Evolutionary conservation across 2,797 vertebrate genomes (phyloP).

Genomic region (Threskiornis aethiopicus): DNA sequence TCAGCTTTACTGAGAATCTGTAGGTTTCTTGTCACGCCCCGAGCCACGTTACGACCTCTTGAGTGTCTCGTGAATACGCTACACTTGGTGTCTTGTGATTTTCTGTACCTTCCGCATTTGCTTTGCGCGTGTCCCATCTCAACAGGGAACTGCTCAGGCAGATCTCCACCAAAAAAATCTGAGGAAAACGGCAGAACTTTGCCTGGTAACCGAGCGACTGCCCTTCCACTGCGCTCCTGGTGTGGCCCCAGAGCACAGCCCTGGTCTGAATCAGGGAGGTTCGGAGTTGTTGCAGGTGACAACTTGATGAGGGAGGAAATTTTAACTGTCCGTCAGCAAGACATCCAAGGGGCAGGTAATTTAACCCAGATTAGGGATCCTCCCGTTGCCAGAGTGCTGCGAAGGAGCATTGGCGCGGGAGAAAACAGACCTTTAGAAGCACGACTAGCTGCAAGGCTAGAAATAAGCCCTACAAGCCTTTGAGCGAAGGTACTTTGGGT

Average conservation of each 20-base stretch:
- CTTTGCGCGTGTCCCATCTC: background rate
- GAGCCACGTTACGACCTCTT: background rate
- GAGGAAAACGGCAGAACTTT: background rate
- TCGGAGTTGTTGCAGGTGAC: background rate
- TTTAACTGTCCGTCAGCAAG: background rate
- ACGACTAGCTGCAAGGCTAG: background rate
- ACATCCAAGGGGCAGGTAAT: background rate
- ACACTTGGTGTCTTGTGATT: background rate
- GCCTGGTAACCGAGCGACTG: background rate
- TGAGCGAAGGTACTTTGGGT: background rate
- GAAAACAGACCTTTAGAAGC: background rate
- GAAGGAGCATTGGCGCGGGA: accelerated
- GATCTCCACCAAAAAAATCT: background rate
- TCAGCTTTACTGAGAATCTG: background rate
- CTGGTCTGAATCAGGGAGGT: background rate
- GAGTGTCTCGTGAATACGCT: background rate
- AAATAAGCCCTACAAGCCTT: background rate
- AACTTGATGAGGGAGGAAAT: background rate
- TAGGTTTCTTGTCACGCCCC: background rate
- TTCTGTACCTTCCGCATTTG: background rate
- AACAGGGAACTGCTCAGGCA: background rate
- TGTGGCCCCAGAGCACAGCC: background rate
- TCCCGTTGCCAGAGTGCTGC: background rate
- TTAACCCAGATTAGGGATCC: background rate
- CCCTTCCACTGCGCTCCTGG: accelerated